Evolutionary conservation across 2,888 invertebrate species (phyloP), one percentile per base, ranked within the genome.

Genomic region (Phyllotreta cruciferae): DNA sequence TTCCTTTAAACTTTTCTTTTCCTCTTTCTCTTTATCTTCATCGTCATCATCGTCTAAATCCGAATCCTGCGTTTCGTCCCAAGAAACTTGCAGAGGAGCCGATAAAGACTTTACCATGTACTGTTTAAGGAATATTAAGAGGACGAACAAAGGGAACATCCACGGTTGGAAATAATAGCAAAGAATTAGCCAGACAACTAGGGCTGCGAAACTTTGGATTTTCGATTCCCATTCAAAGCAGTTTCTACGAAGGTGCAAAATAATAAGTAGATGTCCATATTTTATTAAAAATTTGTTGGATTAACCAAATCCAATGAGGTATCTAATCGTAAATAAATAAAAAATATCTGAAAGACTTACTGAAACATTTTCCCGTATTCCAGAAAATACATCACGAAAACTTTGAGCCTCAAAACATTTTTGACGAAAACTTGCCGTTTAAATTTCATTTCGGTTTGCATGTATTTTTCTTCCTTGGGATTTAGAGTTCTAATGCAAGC

Each of bases 221-320:
- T 91, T 91, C 4, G 93, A 96, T 77, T 98, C 96, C 98, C 98
- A 99, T 81, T 96, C 94, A 78, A 97, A 96, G 80, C 96, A 97
- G 80, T 94, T 94, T 84, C 94, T 94, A n/a, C n/a, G n/a, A n/a
- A n/a, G n/a, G n/a, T n/a, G n/a, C n/a, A n/a, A n/a, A n/a, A n/a
- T n/a, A n/a, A n/a, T n/a, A n/a, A n/a, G n/a, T n/a, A n/a, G n/a
- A n/a, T n/a, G n/a, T n/a, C n/a, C n/a, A n/a, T n/a, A n/a, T n/a
- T n/a, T n/a, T n/a, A n/a, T n/a, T n/a, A n/a, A n/a, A n/a, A n/a
- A n/a, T n/a, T n/a, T n/a, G n/a, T n/a, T n/a, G n/a, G n/a, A n/a
- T n/a, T n/a, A n/a, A n/a, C n/a, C n/a, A n/a, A n/a, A n/a, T n/a
- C n/a, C n/a, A n/a, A n/a, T n/a, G n/a, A n/a, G n/a, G n/a, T n/a